Evolutionary conservation across 1,140 invertebrate genomes (phyloP), one percentile per base, ranked within the genome.

Genomic region (Drosophila lacertosa): DNA sequence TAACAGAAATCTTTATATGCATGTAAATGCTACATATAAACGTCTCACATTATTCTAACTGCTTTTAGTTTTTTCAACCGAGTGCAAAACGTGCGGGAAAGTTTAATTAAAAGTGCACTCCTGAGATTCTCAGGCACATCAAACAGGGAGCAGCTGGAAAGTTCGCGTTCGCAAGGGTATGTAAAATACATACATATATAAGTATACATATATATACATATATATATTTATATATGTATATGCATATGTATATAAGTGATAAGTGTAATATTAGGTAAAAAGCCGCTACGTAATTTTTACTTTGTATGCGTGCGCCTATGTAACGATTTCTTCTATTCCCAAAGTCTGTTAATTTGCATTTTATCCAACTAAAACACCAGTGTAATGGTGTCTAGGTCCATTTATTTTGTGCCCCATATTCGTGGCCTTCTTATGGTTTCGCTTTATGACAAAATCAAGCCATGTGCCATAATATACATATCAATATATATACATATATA

Each of bases 361-460:
- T 53, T 35, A 4, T 35, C 9, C n/a, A 42, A 44, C 15, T n/a
- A 26, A 24, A n/a, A 45, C 3, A 15, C n/a, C 4, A 45, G 18
- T 39, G 22, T 24, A 55, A 35, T 16, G 42, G 20, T 50, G 18
- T 35, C 40, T 68, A 63, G 70, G 29, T 64, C 40, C 57, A 55
- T 66, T 75, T 70, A 42, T 74, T 74, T 65, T 74, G 48, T 72
- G 64, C 55, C 68, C 82, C 60, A 84, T 77, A 70, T 84, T 63
- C 70, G 35, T 74, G 82, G 86, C 81, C 73, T 86, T 88, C 77
- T 88, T 86, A 86, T 86, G 81, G 81, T 86, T 86, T 86, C 79
- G 57, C 77, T n/a, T n/a, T n/a, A n/a, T 86, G 74, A 73, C 66
- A 48, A 83, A 76, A 66, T 50, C 13, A 44, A 60, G 37, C 29